Percentiles rank a stretch among this genome's conserved stretches.
Conservation (phyloP, 2,888 invertebrate genomes). For the Ophonus ardosiacus region DNA sequence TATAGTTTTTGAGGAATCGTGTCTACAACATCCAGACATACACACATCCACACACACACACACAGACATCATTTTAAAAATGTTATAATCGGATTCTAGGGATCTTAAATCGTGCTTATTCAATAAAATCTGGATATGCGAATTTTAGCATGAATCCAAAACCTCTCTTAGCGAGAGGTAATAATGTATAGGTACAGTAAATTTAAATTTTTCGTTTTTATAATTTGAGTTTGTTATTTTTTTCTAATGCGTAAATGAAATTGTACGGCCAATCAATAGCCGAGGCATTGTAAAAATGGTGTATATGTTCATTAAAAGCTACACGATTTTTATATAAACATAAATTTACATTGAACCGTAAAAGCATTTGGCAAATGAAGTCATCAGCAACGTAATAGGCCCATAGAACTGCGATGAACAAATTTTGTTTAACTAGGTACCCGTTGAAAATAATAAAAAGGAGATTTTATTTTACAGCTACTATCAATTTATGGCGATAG, state of each 20-base stretch:
- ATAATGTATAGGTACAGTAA: too few species aligned
- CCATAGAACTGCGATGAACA: background rate
- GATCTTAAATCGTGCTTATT: too few species aligned
- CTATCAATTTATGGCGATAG: background rate
- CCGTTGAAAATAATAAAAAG: background rate
- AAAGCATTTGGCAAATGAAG: conserved; percentile 21
- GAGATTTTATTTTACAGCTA: background rate
- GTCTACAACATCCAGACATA: too few species aligned
- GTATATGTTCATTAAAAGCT: conserved; percentile 25
- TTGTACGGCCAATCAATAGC: conserved; percentile 20
- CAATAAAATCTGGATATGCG: too few species aligned
- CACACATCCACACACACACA: too few species aligned
- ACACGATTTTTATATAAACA: conserved; percentile 27
- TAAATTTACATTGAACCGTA: conserved; percentile 18
- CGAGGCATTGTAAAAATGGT: background rate
- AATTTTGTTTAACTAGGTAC: background rate
- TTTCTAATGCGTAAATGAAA: background rate
- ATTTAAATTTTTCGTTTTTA: background rate
- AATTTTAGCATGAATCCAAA: too few species aligned
- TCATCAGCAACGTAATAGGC: background rate
- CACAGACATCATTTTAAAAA: too few species aligned
- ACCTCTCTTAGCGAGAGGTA: too few species aligned
- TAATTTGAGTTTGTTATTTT: background rate
- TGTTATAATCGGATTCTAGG: too few species aligned
- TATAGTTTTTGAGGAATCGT: too few species aligned